Evolutionary conservation across 2,888 invertebrate genomes (phyloP), one percentile per base, ranked within the genome.

Genomic region (Sinotaia quadrata): DNA sequence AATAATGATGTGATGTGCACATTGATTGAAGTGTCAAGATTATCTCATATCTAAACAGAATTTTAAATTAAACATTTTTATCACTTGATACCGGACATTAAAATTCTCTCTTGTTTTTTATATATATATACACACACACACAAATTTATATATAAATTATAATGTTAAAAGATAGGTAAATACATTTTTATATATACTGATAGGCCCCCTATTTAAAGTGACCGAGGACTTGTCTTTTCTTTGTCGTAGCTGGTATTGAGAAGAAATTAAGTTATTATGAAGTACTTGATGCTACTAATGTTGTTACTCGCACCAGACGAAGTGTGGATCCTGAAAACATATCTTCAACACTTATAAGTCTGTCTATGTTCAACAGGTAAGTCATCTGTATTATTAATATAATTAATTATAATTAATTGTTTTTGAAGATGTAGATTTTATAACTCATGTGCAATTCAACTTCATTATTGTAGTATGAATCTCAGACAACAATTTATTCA

Each of bases 211-310:
- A n/a, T n/a, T n/a, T n/a, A n/a, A n/a, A n/a, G n/a, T n/a, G n/a
- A n/a, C n/a, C n/a, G n/a, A n/a, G n/a, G n/a, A n/a, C 4, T n/a
- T 44, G 18, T 31, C 3, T 33, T 36, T 21, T 4, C 27, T 4
- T 29, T 37, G 36, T 51, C 58, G n/a, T 61, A 75, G 75, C 68
- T 15, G 68, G 49, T n/a, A 41, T 75, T n/a, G 57, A 61, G 27
- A 68, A 73, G 58, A 72, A 69, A 36, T 49, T 75, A n/a, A 61
- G 62, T 12, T 75, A 75, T 51, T 68, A 72, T 69, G 75, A 75
- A 58, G 60, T 75, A 24, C 67, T 75, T 24, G 34, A 58, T 47
- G 24, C 61, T 4, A 44, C 49, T 31, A 56, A 70, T 31, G 37
- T 70, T 24, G 59, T 60, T 36, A 44, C 56, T 0, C 66, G 73